These are phyloP conservation scores for Eretmocerus hayati DNA, from an alignment of 2,888 invertebrate genomes.

Conservation along the genomic window DNA sequence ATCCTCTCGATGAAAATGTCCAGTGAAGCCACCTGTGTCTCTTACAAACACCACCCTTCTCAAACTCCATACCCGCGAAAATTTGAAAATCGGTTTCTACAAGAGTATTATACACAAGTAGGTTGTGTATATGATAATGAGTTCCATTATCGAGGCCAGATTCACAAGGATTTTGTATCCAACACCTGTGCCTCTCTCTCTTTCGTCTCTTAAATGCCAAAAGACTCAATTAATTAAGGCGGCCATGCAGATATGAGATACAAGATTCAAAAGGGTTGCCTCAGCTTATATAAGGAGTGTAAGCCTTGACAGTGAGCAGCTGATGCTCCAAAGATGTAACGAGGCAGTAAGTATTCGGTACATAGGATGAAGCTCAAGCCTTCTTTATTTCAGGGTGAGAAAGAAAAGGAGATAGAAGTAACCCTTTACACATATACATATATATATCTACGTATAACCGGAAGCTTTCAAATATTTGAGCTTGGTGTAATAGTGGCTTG, in stretches of 20 bases:
- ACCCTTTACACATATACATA: too few relatives aligned
- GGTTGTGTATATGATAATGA: conserved; percentile 47
- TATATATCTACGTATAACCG: too few relatives aligned
- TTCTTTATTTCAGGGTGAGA: not conserved
- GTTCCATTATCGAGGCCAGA: conserved; percentile 38
- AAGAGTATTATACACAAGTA: conserved; percentile 37
- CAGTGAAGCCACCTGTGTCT: conserved; percentile 16
- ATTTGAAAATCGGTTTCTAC: conserved; percentile 12
- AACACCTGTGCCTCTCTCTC: conserved; percentile 44
- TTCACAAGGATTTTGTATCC: conserved; percentile 35
- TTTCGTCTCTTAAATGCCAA: too few relatives aligned
- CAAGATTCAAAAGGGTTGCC: too few relatives aligned
- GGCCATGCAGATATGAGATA: conserved; percentile 1
- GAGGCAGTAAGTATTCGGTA: conserved; percentile 10
- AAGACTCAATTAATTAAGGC: conserved; percentile 46
- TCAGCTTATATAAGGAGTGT: too few relatives aligned
- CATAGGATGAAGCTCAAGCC: conserved; percentile 2
- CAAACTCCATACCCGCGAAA: not conserved
- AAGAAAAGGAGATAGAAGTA: too few relatives aligned
- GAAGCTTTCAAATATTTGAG: not conserved
- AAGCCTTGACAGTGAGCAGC: conserved; percentile 35
- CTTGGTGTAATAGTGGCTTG: not conserved
- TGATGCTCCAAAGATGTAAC: conserved; percentile 28
- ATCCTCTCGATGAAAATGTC: not conserved
- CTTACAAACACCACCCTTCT: too few relatives aligned